Conservation (phyloP, 2,797 vertebrate genomes). For the Agapornis canus region DNA sequence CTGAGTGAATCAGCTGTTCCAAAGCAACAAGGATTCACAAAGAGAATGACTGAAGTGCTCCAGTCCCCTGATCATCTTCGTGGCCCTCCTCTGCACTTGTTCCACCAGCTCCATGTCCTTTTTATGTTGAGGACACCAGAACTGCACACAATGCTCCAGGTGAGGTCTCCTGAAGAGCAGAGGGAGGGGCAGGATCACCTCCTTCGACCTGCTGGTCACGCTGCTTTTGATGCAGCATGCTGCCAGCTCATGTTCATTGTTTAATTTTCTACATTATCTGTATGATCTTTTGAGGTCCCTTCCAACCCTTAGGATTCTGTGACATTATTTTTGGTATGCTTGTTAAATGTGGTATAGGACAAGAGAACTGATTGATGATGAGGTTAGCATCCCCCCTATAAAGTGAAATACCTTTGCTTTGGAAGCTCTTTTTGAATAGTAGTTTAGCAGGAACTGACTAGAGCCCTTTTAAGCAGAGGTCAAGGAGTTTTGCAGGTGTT, state of each 20-base stretch:
- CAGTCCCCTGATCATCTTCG: no score
- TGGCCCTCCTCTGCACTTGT: no score
- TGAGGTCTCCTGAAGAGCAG: no score
- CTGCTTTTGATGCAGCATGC: no score
- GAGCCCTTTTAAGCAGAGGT: neutral
- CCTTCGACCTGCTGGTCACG: no score
- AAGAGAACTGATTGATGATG: neutral
- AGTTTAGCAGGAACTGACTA: neutral
- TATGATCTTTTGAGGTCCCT: no score
- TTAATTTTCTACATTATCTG: neutral
- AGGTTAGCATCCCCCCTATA: neutral
- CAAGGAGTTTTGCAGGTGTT: neutral
- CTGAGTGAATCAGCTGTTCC: neutral
- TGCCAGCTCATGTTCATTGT: neutral
- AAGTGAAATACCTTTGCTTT: neutral
- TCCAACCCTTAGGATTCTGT: neutral
- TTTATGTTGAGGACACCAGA: no score
- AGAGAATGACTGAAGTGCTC: neutral
- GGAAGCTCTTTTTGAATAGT: neutral
- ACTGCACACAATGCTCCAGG: no score
- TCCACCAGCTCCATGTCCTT: no score
- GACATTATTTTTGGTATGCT: neutral
- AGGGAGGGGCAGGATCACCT: no score
- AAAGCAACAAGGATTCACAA: neutral
- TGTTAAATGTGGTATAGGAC: neutral